Evolutionary conservation across 1,140 invertebrate genomes (phyloP), one percentile per base, ranked within the genome.

Genomic region (Pseudobourletiella spinata): DNA sequence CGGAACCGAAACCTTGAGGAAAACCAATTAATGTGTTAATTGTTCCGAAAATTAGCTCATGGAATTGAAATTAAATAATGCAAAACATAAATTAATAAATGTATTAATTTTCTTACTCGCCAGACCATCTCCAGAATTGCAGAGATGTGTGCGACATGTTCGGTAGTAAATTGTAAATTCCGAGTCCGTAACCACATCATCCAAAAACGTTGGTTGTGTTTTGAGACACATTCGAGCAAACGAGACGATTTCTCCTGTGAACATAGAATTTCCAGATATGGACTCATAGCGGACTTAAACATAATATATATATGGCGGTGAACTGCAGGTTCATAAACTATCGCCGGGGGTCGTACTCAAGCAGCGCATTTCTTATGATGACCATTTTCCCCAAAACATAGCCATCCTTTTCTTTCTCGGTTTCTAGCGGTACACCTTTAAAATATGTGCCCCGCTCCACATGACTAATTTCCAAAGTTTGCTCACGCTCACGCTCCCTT

Each of bases 71-170:
- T n/a, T n/a, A n/a, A n/a, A n/a, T n/a, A n/a, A n/a, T n/a, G n/a
- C n/a, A n/a, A n/a, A n/a, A n/a, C n/a, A n/a, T n/a, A n/a, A n/a
- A n/a, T n/a, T n/a, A n/a, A n/a, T n/a, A n/a, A n/a, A n/a, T n/a
- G n/a, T n/a, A n/a, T n/a, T n/a, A n/a, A n/a, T n/a, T n/a, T n/a
- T n/a, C n/a, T n/a, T n/a, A n/a, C n/a, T n/a, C n/a, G n/a, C n/a
- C n/a, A n/a, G n/a, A 15, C 59, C 64, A 58, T 61, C 46, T 11
- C 64, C 64, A 3, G 24, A 56, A 51, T 65, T 65, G 32, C 64
- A 65, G 1, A 26, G n/a, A 25, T 57, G 18, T 6, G 28, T 57
- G 30, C 59, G 20, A 58, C 64, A 65, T n/a, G 30, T 18, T 30
- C 52, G 15, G 39, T 42, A 57, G 29, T 61, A 58, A 22, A 22